These are phyloP conservation scores for Drosophila tripunctata DNA, from an alignment of 2,888 invertebrate genomes.

Conservation along the genomic window DNA sequence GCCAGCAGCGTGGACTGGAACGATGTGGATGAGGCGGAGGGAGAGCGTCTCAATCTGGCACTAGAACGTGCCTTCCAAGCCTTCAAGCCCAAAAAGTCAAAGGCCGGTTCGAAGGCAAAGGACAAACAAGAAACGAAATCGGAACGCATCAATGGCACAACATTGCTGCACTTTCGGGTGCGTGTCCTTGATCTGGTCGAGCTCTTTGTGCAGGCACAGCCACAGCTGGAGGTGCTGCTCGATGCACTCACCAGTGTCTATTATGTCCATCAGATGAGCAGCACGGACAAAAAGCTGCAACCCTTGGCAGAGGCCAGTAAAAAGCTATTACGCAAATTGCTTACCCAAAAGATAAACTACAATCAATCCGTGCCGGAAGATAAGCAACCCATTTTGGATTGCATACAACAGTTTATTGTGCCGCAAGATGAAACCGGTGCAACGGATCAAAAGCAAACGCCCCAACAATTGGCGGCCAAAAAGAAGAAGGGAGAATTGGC, in stretches of 20 bases:
- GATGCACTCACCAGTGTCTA: conserved; percentile 35
- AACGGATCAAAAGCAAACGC: background rate
- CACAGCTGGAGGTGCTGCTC: conserved; percentile 33
- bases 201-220: conserved; percentile 22
- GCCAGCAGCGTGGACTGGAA: conserved; percentile 70
- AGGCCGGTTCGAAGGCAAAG: conserved; percentile 14
- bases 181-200: conserved; percentile 57
- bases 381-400: conserved; percentile 25
- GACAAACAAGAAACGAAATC: conserved; percentile 42
- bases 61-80: conserved; percentile 55
- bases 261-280: conserved; percentile 17
- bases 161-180: conserved; percentile 59
- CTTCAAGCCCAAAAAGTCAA: conserved; percentile 15
- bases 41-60: conserved; percentile 58
- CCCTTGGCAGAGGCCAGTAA: conserved; percentile 36
- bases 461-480: background rate
- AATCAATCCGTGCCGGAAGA: background rate
- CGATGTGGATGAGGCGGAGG: conserved; percentile 62
- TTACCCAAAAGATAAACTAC: conserved; percentile 14
- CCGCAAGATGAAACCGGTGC: background rate
- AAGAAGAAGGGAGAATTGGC: conserved; percentile 17
- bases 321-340: conserved; percentile 43
- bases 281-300: conserved; percentile 12
- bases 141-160: conserved; percentile 51
- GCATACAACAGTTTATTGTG: conserved; percentile 35